Conservation (phyloP, 1,140 invertebrate genomes). For the Fopius arisanus region DNA sequence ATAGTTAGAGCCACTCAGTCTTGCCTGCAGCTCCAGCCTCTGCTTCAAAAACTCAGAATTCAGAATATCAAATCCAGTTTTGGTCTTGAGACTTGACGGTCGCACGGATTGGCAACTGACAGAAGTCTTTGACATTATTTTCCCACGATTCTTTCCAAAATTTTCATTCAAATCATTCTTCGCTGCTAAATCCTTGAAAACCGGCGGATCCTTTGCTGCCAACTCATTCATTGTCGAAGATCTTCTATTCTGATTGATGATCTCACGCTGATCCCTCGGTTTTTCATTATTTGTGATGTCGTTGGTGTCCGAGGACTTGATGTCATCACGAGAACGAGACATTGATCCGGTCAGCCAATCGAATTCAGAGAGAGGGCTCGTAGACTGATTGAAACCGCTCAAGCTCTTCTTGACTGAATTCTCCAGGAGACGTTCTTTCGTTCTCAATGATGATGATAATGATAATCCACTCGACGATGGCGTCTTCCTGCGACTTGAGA, state of each 20-base stretch:
- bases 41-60: not conserved
- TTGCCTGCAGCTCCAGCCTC: not conserved
- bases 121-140: not conserved
- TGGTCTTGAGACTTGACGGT: not conserved
- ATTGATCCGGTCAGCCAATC: slow-evolving; percentile 19
- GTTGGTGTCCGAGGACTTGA: no score
- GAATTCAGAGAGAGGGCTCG: slow-evolving; percentile 23
- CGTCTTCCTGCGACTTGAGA: not conserved
- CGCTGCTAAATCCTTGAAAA: not conserved
- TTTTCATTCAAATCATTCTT: not conserved
- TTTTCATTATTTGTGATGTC: not conserved
- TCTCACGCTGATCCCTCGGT: not conserved
- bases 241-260: slow-evolving; percentile 13
- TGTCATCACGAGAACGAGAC: no score
- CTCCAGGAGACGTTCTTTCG: slow-evolving; percentile 27
- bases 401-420: slow-evolving; percentile 37
- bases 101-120: not conserved
- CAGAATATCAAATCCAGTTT: not conserved
- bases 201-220: slow-evolving; percentile 11
- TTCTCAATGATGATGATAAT: not conserved
- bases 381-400: slow-evolving; percentile 24
- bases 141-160: not conserved
- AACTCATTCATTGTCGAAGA: slow-evolving; percentile 32
- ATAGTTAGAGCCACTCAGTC: not conserved
- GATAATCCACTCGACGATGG: slow-evolving; percentile 30